These are phyloP conservation scores for Orestias chungarensis DNA, from an alignment of 2,797 vertebrate genomes.

Conservation along the genomic window DNA sequence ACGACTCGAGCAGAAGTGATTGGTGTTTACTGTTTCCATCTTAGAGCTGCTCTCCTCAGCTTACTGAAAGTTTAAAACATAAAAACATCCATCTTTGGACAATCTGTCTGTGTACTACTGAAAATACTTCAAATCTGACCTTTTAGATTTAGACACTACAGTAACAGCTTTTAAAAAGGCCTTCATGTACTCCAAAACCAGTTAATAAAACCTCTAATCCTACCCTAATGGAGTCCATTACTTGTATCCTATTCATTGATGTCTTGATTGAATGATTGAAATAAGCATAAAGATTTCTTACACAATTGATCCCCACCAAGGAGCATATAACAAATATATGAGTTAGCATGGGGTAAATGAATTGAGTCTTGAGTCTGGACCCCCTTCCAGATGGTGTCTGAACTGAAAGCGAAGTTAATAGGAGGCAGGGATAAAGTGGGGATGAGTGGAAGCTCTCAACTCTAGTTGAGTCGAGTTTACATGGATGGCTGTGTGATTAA, in stretches of 20 bases:
- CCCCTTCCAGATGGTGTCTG: too few species aligned
- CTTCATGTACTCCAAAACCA: background rate
- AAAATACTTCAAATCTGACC: background rate
- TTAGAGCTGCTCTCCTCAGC: conserved; percentile 34
- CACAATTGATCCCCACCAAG: too few species aligned
- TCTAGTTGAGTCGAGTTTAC: too few species aligned
- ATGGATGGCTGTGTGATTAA: too few species aligned
- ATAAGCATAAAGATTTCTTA: background rate
- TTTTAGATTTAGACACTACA: background rate
- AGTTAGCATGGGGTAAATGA: too few species aligned
- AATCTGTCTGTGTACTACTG: background rate
- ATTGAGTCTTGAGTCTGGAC: too few species aligned
- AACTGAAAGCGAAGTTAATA: too few species aligned
- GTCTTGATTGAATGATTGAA: background rate
- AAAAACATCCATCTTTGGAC: background rate
- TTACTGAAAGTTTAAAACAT: conserved; percentile 34
- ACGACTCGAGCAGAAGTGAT: conserved; percentile 14
- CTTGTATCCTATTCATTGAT: background rate
- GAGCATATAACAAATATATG: too few species aligned
- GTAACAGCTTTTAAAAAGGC: background rate
- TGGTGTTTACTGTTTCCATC: conserved; percentile 17
- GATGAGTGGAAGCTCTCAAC: too few species aligned
- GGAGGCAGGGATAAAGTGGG: too few species aligned
- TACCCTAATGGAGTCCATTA: background rate
- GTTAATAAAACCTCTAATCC: background rate